A percentile compares a stretch with the other conserved stretches of the same genome.
These are phyloP conservation scores for Drosophila watanabei DNA, from an alignment of 1,140 invertebrate species.

Conservation along the genomic window DNA sequence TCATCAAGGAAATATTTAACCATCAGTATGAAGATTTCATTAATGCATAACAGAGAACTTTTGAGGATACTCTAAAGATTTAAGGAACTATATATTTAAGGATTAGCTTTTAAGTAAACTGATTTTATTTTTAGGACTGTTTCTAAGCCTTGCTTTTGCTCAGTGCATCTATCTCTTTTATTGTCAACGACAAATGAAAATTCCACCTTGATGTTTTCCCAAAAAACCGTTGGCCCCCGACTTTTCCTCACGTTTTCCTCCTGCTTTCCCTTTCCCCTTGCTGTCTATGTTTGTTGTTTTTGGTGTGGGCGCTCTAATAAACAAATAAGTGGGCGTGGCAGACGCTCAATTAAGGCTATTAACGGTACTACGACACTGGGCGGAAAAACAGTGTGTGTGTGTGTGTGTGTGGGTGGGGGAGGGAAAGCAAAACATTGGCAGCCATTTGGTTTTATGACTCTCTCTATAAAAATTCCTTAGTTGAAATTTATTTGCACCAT, in stretches of 20 bases:
- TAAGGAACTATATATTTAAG: not conserved
- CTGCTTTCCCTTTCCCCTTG: not conserved
- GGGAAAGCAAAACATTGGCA: constrained; percentile 67
- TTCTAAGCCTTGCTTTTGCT: not conserved
- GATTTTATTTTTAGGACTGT: not conserved
- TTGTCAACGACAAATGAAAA: constrained; percentile 77
- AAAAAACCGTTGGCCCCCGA: not conserved
- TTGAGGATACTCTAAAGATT: not conserved
- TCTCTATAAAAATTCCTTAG: constrained; percentile 84
- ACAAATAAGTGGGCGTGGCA: constrained; percentile 82
- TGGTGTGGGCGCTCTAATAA: constrained; percentile 66
- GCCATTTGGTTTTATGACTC: constrained; percentile 80
- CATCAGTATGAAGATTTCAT: not conserved
- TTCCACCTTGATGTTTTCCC: constrained; percentile 66
- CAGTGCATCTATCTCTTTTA: constrained; percentile 50
- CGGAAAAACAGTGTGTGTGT: not conserved
- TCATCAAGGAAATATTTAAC: not conserved
- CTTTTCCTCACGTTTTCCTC: constrained; percentile 9
- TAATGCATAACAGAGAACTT: not conserved
- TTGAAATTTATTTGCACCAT: constrained; percentile 84
- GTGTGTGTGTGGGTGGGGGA: not conserved
- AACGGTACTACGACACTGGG: constrained; percentile 64
- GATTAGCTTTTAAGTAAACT: not conserved
- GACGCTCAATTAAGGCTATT: constrained; percentile 84
- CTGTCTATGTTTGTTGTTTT: constrained; percentile 34